phyloP scores from a whole-genome alignment of 2,797 vertebrate genomes.

The Ceryle rudis region DNA sequence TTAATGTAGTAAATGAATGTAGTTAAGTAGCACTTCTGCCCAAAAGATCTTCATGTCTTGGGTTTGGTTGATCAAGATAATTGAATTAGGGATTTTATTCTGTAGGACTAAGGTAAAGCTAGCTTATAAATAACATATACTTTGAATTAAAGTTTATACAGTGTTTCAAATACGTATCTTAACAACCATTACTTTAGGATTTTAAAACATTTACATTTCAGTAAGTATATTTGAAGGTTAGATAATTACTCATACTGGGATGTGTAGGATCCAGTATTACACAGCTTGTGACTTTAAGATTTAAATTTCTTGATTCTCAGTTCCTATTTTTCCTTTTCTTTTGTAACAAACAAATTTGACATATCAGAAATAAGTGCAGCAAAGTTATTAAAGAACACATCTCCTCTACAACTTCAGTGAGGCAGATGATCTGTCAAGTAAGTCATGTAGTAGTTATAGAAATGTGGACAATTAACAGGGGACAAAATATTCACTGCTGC shows the following conservation, averaged over 20 bases:
- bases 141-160: neutral
- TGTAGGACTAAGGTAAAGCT: neutral
- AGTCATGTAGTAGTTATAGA: neutral
- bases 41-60: neutral
- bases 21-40: neutral
- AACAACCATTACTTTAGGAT: neutral
- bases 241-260: neutral
- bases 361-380: neutral
- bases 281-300: neutral
- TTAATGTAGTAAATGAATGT: slow-evolving; percentile 22
- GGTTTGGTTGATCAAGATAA: neutral
- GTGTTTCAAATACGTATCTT: neutral
- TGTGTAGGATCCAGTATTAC: neutral
- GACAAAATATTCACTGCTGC: neutral
- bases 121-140: neutral
- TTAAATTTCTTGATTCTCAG: neutral
- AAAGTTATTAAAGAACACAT: neutral
- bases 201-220: neutral
- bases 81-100: neutral
- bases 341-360: neutral
- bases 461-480: neutral
- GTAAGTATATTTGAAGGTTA: neutral
- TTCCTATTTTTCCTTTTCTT: neutral
- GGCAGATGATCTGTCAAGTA: neutral
- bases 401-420: neutral